phyloP scores from a whole-genome alignment of 37 sponge, comb jelly and placozoan genomes.

The Oopsacas minuta region DNA sequence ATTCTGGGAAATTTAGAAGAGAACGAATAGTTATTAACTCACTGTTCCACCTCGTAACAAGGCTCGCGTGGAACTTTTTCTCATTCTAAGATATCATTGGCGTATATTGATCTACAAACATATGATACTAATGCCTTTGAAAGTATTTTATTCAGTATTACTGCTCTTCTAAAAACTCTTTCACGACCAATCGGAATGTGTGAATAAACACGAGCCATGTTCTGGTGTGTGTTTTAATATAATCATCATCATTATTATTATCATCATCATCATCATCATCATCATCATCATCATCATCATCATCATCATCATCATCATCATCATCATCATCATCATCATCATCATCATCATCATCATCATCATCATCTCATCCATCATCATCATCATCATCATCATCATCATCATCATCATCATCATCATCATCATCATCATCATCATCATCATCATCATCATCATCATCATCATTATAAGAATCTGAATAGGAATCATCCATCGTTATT shows the following conservation, averaged over 20 bases:
- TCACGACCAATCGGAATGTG: neutral
- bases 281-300: neutral
- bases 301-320: neutral
- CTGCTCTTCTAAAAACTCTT: neutral
- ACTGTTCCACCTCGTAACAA: constrained; percentile 23
- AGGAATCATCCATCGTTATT: neutral
- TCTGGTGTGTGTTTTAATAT: too few species aligned
- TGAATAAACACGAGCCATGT: neutral
- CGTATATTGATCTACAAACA: constrained; percentile 23
- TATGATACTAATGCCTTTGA: constrained; percentile 2
- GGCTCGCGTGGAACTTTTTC: constrained; percentile 20
- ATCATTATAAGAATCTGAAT: neutral
- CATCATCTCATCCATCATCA: too few species aligned
- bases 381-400: neutral
- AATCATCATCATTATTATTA: too few species aligned
- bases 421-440: neutral
- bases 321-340: neutral
- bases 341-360: neutral
- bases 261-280: neutral
- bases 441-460: neutral
- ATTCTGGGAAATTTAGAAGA: constrained; percentile 20
- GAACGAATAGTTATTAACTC: constrained; percentile 24
- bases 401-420: neutral
- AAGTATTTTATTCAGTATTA: neutral
- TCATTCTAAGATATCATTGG: constrained; percentile 23